Evolutionary conservation across 2,888 invertebrate species (phyloP).

Genomic region (Apamea monoglypha): DNA sequence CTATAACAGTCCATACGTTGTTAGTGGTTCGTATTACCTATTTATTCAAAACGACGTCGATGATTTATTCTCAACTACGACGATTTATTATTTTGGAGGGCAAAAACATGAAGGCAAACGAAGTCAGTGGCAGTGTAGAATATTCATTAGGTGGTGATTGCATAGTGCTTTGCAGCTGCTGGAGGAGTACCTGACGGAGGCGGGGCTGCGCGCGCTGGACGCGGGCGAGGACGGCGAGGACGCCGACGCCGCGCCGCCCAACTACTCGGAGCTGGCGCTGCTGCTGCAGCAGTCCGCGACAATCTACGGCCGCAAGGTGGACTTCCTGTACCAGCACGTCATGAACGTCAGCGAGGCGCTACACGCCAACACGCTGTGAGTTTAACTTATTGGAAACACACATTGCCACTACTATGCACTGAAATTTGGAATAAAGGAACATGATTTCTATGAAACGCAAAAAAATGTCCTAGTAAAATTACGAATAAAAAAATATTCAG

Average conservation of each 20-base stretch:
- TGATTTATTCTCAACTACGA: background rate
- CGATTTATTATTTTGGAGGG: background rate
- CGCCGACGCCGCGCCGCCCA: constrained; percentile 78
- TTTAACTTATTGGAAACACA: background rate
- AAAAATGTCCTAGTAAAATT: background rate
- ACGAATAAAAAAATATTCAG: background rate
- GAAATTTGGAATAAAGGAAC: background rate
- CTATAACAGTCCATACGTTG: too few relatives aligned
- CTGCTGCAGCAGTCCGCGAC: constrained; percentile 93
- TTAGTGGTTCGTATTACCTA: too few relatives aligned
- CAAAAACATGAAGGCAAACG: background rate
- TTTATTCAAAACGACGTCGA: background rate
- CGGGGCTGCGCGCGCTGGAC: constrained; percentile 82
- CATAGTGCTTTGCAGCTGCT: constrained; percentile 83
- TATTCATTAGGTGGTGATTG: background rate
- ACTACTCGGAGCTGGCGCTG: constrained; percentile 95
- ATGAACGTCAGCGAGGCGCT: constrained; percentile 71
- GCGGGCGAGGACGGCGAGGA: constrained; percentile 58
- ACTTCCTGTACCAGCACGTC: constrained; percentile 89
- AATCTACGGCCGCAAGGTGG: constrained; percentile 94
- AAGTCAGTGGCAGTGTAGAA: background rate
- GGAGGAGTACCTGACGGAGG: constrained; percentile 90
- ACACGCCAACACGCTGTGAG: constrained; percentile 70
- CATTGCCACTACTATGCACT: background rate
- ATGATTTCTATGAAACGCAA: background rate